These are phyloP conservation scores for Nannoperca obscura DNA, from an alignment of 2,797 vertebrate species.

Conservation along the genomic window DNA sequence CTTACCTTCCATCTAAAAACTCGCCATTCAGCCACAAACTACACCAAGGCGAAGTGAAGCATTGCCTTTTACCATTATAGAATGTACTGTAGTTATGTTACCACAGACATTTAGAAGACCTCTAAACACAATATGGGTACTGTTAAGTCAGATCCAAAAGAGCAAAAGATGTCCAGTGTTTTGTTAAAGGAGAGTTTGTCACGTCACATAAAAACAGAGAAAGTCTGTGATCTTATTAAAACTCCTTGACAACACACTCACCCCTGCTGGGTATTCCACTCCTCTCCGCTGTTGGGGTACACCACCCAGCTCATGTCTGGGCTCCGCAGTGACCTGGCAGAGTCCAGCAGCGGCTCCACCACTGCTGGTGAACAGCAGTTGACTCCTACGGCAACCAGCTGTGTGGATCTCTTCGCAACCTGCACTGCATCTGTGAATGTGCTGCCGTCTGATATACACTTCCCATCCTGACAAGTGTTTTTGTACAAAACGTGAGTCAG, in stretches of 20 bases:
- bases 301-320: conserved; percentile 84
- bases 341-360: conserved; percentile 83
- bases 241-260: conserved; percentile 55
- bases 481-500: not conserved
- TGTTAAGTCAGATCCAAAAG: not conserved
- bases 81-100: not conserved
- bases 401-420: conserved; percentile 72
- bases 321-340: conserved; percentile 63
- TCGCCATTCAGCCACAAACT: too few species aligned
- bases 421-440: conserved; percentile 80
- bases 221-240: not conserved
- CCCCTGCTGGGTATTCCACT: conserved; percentile 81
- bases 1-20: too few species aligned
- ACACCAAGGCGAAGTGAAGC: too few species aligned
- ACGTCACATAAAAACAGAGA: not conserved
- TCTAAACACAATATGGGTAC: too few species aligned
- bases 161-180: not conserved
- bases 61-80: too few species aligned
- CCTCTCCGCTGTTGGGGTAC: conserved; percentile 89
- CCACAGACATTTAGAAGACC: not conserved
- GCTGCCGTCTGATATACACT: conserved; percentile 83
- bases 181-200: not conserved
- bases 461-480: conserved; percentile 67
- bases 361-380: conserved; percentile 85
- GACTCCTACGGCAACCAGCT: conserved; percentile 86